Base-by-base conservation (phyloP, 2,113 vertebrate genomes). In the Dunckerocampus dactyliophorus region DNA sequence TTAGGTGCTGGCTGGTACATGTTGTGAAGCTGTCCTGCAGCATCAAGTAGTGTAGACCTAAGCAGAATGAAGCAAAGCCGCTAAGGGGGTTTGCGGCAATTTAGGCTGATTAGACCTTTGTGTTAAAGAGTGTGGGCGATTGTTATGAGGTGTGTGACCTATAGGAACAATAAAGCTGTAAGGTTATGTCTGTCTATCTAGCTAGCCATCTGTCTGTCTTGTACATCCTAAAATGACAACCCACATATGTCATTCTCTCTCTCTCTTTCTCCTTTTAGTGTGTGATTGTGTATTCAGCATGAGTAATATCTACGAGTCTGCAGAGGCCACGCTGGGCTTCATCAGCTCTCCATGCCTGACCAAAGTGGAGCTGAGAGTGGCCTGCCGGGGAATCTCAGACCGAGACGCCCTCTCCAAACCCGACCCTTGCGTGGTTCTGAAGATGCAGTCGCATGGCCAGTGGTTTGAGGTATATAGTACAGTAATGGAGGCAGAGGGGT, bases 291-390 rank as follows among this genome's bases (percentile, higher is more conserved):
- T 49, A 48, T 78, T 56, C 74, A 86, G 58, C 66, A 90, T 91
- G 90, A 90, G 86, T 65, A 90, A 91, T 84, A 91, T 91, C 75
- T 91, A 90, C 24, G 89, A 91, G 86, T 91, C 90, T 51, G 90
- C 93, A 0, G 89, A 92, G 82, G 89, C 87, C 64, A 92, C 76
- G 48, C 86, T 92, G 86, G 91, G 90, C 80, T 90, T 87, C 71
- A 92, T 92, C 80, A 92, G 92, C 87, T 93, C 93, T 1, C 89
- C 93, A 0, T 94, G 93, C 50, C 92, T 93, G 16, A 89, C 92
- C 4, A 90, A 93, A 75, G 94, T 94, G 65, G 93, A 95, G 89
- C 89, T 95, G 42, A 86, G 93, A 16, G 91, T 95, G 34, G 94
- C 93, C 72, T 93, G 91, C 72, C 87, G 91, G 24, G 91, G 92